Percentiles rank a stretch among this genome's conserved stretches.
Evolutionary conservation across 2,113 vertebrate species (phyloP).

Genomic region (Protobothrops flavoviridis): DNA sequence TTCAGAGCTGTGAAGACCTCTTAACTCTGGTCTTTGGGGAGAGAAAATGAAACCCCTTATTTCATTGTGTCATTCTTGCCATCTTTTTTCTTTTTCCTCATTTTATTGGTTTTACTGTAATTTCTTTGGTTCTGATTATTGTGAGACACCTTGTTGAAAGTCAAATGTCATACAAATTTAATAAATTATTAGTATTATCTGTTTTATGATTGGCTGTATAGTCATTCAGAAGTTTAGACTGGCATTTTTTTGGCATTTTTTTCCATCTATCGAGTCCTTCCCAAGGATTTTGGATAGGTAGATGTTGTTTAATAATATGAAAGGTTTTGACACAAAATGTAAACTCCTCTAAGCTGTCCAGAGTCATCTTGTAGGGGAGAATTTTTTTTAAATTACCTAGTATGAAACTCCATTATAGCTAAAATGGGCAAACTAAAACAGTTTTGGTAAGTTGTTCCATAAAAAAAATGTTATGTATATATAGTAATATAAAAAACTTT

Average conservation of each 20-base stretch:
- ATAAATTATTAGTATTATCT: not conserved
- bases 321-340: not conserved
- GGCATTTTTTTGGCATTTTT: not conserved
- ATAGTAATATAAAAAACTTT: not conserved
- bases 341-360: not conserved
- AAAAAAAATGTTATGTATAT: not conserved
- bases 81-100: not conserved
- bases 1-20: too few species aligned
- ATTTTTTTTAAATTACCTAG: not conserved
- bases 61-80: not conserved
- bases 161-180: not conserved
- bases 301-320: not conserved
- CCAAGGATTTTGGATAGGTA: too few species aligned
- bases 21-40: not conserved
- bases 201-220: not conserved
- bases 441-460: not conserved
- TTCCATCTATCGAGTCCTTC: not conserved
- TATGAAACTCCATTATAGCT: not conserved
- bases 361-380: not conserved
- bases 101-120: not conserved
- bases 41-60: not conserved
- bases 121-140: not conserved
- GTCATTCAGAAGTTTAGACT: not conserved
- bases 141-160: not conserved
- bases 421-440: not conserved